A percentile compares a stretch with the other conserved stretches of the same genome.
phyloP scores from a whole-genome alignment of 2,888 invertebrate genomes.

The Xylota sylvarum region DNA sequence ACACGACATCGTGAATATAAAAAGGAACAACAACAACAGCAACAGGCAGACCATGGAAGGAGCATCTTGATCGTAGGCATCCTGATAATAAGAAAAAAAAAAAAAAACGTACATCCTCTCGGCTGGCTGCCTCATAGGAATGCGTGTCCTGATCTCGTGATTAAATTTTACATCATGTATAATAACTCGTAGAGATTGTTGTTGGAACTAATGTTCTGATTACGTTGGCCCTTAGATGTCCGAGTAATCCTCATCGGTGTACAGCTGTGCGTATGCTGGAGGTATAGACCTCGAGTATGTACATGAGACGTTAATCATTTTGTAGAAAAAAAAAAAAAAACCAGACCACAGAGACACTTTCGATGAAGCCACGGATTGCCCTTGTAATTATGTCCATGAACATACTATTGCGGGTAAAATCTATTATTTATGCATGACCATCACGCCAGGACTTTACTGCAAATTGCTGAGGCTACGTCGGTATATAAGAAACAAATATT shows the following conservation, averaged over 20 bases:
- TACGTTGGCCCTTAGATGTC: constrained; percentile 47
- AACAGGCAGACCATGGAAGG: constrained; percentile 20
- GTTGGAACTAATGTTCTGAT: constrained; percentile 66
- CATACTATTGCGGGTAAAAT: constrained; percentile 13
- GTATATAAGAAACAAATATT: too few species aligned
- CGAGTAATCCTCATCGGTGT: constrained; percentile 11
- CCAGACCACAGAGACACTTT: constrained; percentile 58
- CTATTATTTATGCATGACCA: constrained; percentile 31
- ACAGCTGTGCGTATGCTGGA: constrained; percentile 17
- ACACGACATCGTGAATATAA: constrained; percentile 59
- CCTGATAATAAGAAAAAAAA: constrained; percentile 36
- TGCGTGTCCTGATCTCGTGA: constrained; percentile 75
- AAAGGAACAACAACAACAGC: constrained; percentile 13
- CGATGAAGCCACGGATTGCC: constrained; percentile 23
- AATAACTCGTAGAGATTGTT: constrained; percentile 64
- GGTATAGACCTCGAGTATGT: neutral
- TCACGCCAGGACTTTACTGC: constrained; percentile 4
- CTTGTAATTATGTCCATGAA: constrained; percentile 41
- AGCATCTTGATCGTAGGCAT: constrained; percentile 59
- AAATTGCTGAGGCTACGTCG: neutral
- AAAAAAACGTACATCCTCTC: constrained; percentile 28
- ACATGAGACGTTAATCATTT: constrained; percentile 44
- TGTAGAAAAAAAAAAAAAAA: neutral
- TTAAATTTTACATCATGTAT: constrained; percentile 74
- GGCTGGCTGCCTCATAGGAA: constrained; percentile 27